phyloP scores from a whole-genome alignment of 2,113 vertebrate species.

The Cacatua alba region DNA sequence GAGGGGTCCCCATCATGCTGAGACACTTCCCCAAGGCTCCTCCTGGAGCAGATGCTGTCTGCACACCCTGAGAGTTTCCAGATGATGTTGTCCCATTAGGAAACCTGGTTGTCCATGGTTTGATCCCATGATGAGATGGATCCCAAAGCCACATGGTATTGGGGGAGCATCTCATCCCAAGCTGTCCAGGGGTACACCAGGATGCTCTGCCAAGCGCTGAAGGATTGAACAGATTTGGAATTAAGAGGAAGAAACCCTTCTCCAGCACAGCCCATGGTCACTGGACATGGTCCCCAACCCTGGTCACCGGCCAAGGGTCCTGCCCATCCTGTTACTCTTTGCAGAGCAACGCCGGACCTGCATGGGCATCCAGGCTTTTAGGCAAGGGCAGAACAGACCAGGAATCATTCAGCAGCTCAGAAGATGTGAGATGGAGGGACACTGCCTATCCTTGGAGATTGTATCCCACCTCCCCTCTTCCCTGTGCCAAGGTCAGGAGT shows the following conservation, averaged over 20 bases:
- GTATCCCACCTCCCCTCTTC: neutral
- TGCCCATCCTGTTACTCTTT: accelerated
- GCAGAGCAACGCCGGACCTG: neutral
- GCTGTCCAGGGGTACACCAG: neutral
- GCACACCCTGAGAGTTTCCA: neutral
- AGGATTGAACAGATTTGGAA: neutral
- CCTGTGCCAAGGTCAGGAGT: neutral
- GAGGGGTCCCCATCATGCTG: neutral
- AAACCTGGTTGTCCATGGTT: neutral
- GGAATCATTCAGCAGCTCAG: neutral
- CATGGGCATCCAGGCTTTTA: neutral
- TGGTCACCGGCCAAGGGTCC: accelerated
- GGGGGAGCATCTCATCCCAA: neutral
- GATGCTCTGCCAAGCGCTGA: neutral
- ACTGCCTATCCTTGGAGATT: neutral
- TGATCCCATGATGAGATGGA: neutral
- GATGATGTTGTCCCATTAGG: neutral
- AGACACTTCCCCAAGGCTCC: neutral
- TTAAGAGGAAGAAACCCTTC: neutral
- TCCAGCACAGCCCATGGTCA: accelerated
- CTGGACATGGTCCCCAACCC: accelerated
- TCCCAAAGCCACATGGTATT: accelerated
- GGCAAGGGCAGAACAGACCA: neutral
- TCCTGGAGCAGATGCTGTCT: neutral
- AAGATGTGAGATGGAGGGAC: neutral